Evolutionary conservation across 1,140 invertebrate genomes (phyloP), one percentile per base, ranked within the genome.

Genomic region (Vanessa tameamea): DNA sequence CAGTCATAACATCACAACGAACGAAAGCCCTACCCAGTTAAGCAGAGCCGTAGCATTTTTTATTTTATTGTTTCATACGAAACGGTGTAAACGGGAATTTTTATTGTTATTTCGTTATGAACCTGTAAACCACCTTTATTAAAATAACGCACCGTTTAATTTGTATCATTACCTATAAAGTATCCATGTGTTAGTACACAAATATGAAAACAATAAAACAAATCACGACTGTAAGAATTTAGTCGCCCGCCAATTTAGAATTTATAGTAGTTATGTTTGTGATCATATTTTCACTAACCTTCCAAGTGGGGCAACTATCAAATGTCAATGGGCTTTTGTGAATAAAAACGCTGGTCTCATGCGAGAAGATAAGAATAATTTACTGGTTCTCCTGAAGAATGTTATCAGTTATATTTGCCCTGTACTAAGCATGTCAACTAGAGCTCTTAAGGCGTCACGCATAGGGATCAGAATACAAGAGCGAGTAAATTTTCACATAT

Each of bases 301-400:
- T 59, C 37, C 23, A 55, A 57, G 16, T 8, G 20, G 23, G 13
- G 20, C 53, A 57, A 57, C 20, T 23, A 23, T 20, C 23, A 23
- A 57, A 57, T 16, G 66, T 73, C 64, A 72, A 57, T 23, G 53
- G 59, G 70, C 66, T 51, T 7, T 23, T 47, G 50, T 48, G 73
- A 48, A 75, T 71, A 67, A 75, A 74, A 70, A 75, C 61, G 68
- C 69, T 43, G 59, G 64, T 53, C 69, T 75, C 71, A 75, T 66
- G 31, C 47, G 26, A 26, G 74, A 72, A 82, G 84, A 86, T 88
- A 86, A 89, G 87, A 87, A 83, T 91, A 87, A 91, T 91, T 89
- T 91, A 89, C 84, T 85, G 77, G 78, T 71, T 77, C 78, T 83
- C 73, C 79, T 72, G 79, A 78, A 80, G 77, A 76, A 76, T 75